Percentiles rank a stretch among this genome's conserved stretches.
Conservation (phyloP, 2,888 invertebrate species). For the Napeogenes inachia region DNA sequence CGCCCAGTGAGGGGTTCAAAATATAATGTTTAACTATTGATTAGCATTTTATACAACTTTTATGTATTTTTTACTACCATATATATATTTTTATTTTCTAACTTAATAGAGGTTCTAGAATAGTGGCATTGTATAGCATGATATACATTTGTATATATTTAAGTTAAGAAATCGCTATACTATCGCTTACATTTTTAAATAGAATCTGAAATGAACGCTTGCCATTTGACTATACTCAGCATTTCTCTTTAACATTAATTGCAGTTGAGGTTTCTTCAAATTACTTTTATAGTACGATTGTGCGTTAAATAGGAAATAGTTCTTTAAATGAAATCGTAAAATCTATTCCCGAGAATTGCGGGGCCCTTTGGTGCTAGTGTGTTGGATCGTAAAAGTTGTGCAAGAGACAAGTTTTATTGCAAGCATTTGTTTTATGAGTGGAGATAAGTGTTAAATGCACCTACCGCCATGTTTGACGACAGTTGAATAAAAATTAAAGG, state of each 20-base stretch:
- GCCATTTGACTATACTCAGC: no score
- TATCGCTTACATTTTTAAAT: no score
- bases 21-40: conserved; percentile 36
- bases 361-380: conserved; percentile 4
- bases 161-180: no score
- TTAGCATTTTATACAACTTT: conserved; percentile 13
- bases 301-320: conserved; percentile 10
- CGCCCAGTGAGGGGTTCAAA: conserved; percentile 57
- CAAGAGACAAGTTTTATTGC: conserved; percentile 24
- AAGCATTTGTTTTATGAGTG: conserved; percentile 19
- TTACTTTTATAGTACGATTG: neutral
- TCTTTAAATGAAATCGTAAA: conserved; percentile 23
- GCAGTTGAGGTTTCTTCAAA: neutral
- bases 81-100: neutral
- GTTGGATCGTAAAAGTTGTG: conserved; percentile 19
- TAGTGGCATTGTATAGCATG: no score
- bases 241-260: no score
- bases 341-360: conserved; percentile 20
- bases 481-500: neutral
- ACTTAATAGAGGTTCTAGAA: no score
- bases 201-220: no score
- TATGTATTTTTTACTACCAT: neutral
- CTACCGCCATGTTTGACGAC: conserved; percentile 15
- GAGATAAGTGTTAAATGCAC: conserved; percentile 22
- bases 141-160: no score